These are phyloP conservation scores for Tiliacea citrago DNA, from an alignment of 2,888 invertebrate genomes.

Conservation along the genomic window DNA sequence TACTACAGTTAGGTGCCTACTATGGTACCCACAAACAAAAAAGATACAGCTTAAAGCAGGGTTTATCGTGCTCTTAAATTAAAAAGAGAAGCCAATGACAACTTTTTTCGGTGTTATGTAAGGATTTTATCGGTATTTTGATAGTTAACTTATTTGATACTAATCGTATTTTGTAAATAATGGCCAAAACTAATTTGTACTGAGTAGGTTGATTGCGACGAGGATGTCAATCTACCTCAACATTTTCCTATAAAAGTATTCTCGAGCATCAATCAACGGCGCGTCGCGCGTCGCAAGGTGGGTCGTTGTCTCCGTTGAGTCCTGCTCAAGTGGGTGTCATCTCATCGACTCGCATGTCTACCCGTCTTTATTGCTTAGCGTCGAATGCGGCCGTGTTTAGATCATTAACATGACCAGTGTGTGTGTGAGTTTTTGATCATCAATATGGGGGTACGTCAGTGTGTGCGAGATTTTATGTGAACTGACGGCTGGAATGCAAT, in stretches of 20 bases:
- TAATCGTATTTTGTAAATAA: background rate
- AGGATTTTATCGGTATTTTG: too few relatives aligned
- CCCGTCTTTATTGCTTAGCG: conserved; percentile 66
- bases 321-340: conserved; percentile 65
- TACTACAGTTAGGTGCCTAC: background rate
- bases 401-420: conserved; percentile 57
- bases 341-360: conserved; percentile 60
- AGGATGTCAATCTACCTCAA: background rate
- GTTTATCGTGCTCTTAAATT: background rate
- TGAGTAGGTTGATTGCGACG: background rate
- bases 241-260: background rate
- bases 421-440: conserved; percentile 51
- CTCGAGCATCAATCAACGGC: background rate
- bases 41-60: background rate
- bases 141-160: too few relatives aligned
- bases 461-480: conserved; percentile 49
- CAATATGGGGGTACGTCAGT: conserved; percentile 36
- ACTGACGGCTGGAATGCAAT: conserved; percentile 53
- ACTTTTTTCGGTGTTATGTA: background rate
- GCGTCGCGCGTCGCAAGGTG: conserved; percentile 64
- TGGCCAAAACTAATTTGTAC: background rate
- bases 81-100: background rate
- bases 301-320: conserved; percentile 60
- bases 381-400: conserved; percentile 64
- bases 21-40: background rate